Base-by-base conservation (phyloP, 2,888 invertebrate species). In the Malthinus flaveolus region DNA sequence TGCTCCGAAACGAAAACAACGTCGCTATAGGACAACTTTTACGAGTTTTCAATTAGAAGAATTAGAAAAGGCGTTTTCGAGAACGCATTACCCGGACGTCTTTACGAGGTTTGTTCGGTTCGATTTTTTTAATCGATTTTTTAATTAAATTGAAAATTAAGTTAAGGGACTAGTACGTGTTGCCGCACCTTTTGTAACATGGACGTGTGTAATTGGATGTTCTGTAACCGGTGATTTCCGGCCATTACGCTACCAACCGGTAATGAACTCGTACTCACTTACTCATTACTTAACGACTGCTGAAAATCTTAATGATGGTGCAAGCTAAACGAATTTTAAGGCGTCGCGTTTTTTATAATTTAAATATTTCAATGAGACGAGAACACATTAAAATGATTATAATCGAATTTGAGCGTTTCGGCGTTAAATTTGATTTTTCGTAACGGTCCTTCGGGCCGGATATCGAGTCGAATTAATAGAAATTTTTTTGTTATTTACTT, bases 71-170 rank as follows among this genome's bases (percentile, higher is more conserved):
- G 96, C 97, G 0, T 97, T 97, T 81, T 91, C 96, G 1, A 89
- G 96, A 75, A 97, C 97, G 9, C 97, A 97, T 79, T 97, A 97
- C 78, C 97, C 97, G 33, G 97, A 97, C 79, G 97, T 97, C 1
- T 97, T 97, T 80, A 97, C 97, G 39, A 91, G 94, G 94, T 93
- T 73, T 80, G 81, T 68, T 48, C 7, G n/a, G 2, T 23, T 23
- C 2, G 23, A 23, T 23, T 13, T 37, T 54, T 36, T 31, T 45
- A 44, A 49, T 48, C 23, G 13, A 15, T 32, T 13, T 2, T 35
- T 23, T 51, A 56, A 55, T 55, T 55, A 58, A 58, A 58, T 57
- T 55, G 51, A 45, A 54, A 45, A 56, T 44, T 37, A 56, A 11
- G 49, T 13, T 53, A 53, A 50, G 53, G 47, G 35, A 48, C 36